Conservation (phyloP, 2,113 vertebrate species). For the Antechinus stuartii region DNA sequence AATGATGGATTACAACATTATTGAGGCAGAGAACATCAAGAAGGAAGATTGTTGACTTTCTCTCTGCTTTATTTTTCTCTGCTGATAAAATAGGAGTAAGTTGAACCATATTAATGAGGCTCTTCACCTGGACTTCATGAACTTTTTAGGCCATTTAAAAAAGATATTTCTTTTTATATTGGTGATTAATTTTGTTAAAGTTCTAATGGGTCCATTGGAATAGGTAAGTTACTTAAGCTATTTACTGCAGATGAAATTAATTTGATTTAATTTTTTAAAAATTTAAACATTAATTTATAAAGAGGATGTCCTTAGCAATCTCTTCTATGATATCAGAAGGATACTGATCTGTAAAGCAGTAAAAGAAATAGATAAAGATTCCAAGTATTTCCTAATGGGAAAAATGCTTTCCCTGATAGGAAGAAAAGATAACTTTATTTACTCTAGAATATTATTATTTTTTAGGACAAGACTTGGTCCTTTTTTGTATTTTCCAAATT, state of each 20-base stretch:
- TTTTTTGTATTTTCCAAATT: constrained; percentile 4
- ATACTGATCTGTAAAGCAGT: background rate
- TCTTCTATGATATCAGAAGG: background rate
- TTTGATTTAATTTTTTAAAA: background rate
- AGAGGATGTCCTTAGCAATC: background rate
- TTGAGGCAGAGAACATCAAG: background rate
- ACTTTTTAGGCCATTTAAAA: background rate
- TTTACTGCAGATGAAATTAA: background rate
- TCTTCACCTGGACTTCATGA: background rate
- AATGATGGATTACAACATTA: background rate
- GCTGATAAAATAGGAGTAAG: background rate
- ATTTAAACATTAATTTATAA: background rate
- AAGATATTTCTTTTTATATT: background rate
- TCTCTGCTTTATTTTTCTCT: background rate
- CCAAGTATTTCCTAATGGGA: background rate
- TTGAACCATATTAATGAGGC: background rate
- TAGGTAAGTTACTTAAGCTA: constrained; percentile 3
- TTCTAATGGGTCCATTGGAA: background rate
- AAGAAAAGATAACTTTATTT: constrained; percentile 13
- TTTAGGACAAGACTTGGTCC: background rate
- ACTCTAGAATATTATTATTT: background rate
- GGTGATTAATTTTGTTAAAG: background rate
- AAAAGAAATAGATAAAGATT: background rate
- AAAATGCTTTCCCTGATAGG: background rate
- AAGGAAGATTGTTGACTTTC: background rate